Evolutionary conservation across 2,113 vertebrate species (phyloP).

Genomic region (Verasper variegatus): DNA sequence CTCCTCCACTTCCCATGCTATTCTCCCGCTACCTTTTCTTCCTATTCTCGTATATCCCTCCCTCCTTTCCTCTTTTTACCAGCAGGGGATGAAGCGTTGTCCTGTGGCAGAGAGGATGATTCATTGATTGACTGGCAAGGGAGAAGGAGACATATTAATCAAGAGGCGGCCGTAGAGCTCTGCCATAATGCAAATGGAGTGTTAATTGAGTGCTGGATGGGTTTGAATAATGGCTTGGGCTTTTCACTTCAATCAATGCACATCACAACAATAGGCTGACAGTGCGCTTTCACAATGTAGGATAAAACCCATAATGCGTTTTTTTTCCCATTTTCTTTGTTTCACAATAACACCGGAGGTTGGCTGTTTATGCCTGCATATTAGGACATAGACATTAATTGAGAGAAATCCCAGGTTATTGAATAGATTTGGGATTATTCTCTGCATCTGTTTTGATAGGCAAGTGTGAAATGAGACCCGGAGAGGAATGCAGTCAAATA

Average conservation of each 20-base stretch:
- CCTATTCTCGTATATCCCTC: neutral
- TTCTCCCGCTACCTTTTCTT: conserved; percentile 11
- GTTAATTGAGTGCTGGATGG: conserved; percentile 82
- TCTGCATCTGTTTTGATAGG: conserved; percentile 37
- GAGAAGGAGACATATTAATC: conserved; percentile 77
- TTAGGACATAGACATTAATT: conserved; percentile 41
- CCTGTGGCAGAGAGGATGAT: conserved; percentile 66
- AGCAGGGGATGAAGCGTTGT: conserved; percentile 46
- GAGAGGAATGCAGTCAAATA: conserved; percentile 23
- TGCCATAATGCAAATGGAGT: conserved; percentile 82
- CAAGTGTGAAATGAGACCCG: conserved; percentile 42
- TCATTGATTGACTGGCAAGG: conserved; percentile 82
- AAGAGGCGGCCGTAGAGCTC: conserved; percentile 63
- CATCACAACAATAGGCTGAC: conserved; percentile 74
- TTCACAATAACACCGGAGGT: conserved; percentile 31
- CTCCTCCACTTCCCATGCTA: neutral
- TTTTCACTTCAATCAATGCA: conserved; percentile 78
- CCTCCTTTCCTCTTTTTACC: neutral
- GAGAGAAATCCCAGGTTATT: conserved; percentile 46
- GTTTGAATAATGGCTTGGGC: conserved; percentile 78
- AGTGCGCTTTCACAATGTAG: conserved; percentile 54
- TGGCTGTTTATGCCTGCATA: conserved; percentile 31
- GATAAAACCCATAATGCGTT: conserved; percentile 50
- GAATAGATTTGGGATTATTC: conserved; percentile 30
- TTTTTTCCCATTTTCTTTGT: conserved; percentile 45